Evolutionary conservation across 2,888 invertebrate genomes (phyloP).

Genomic region (Venusia cambrica): DNA sequence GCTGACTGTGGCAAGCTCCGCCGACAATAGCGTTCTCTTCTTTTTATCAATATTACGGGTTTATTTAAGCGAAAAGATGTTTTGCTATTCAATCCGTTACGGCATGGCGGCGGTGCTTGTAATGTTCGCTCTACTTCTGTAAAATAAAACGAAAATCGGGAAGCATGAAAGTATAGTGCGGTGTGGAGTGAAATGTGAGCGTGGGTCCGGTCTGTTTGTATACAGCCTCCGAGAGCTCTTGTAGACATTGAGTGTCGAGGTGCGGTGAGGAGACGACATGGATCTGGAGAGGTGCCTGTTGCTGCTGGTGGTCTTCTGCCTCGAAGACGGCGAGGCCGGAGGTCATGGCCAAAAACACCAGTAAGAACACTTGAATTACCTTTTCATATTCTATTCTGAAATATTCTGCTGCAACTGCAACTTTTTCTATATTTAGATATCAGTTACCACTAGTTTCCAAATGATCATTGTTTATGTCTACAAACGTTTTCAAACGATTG

Average conservation of each 20-base stretch:
- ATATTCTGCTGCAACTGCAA: conserved; percentile 2
- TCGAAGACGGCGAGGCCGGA: conserved; percentile 59
- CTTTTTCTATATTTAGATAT: too few relatives aligned
- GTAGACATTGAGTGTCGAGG: conserved; percentile 39
- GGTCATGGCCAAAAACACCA: conserved; percentile 69
- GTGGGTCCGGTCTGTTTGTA: conserved; percentile 39
- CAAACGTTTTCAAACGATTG: too few relatives aligned
- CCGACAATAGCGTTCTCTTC: conserved; percentile 56
- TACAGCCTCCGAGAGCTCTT: conserved; percentile 37
- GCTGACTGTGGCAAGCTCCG: conserved; percentile 49
- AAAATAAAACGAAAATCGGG: conserved; percentile 50
- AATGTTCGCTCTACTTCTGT: conserved; percentile 44
- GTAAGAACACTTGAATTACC: conserved; percentile 47
- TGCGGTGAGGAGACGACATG: conserved; percentile 39
- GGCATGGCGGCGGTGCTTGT: conserved; percentile 50
- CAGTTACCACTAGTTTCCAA: too few relatives aligned
- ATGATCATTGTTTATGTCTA: too few relatives aligned
- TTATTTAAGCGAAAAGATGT: conserved; percentile 78
- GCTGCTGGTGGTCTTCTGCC: conserved; percentile 53
- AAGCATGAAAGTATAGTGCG: conserved; percentile 53
- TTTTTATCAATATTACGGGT: conserved; percentile 76
- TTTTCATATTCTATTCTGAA: neutral
- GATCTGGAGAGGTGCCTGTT: conserved; percentile 55
- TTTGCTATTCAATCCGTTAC: conserved; percentile 65
- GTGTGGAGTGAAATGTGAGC: conserved; percentile 64